phyloP scores from a whole-genome alignment of 2,113 vertebrate genomes.

The Entelurus aequoreus region DNA sequence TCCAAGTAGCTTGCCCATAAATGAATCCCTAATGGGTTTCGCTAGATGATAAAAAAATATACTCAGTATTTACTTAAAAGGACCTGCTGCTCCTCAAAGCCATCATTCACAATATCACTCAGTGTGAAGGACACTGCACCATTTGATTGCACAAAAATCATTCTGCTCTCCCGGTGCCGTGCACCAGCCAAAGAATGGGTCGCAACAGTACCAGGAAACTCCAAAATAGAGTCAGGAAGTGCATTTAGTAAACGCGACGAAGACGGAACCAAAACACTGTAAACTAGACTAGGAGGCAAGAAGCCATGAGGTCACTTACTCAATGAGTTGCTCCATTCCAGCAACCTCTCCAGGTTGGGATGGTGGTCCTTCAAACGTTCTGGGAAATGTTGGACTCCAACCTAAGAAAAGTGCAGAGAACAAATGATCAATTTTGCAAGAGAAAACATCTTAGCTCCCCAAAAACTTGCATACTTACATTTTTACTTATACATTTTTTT shows the following conservation, averaged over 20 bases:
- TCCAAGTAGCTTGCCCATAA: background rate
- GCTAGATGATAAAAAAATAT: background rate
- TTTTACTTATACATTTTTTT: no score
- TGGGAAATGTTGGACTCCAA: conserved; percentile 2
- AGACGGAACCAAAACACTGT: conserved; percentile 5
- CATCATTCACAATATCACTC: background rate
- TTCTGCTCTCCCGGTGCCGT: conserved; percentile 20
- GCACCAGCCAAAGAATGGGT: conserved; percentile 20
- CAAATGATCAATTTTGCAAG: background rate
- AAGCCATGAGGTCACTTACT: conserved; percentile 47
- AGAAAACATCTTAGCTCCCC: background rate
- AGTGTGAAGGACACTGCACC: background rate
- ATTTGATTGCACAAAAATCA: conserved; percentile 2
- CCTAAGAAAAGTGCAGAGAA: conserved; percentile 28
- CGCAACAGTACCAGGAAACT: conserved; percentile 59
- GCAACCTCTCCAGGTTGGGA: conserved; percentile 43
- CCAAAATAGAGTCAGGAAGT: conserved; percentile 57
- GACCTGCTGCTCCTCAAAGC: background rate
- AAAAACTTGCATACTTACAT: no score
- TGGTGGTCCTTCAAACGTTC: conserved; percentile 20
- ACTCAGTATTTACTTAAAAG: background rate
- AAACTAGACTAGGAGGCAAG: conserved; percentile 13
- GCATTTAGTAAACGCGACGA: conserved; percentile 50
- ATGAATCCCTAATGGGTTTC: conserved; percentile 1
- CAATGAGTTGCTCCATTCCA: conserved; percentile 65